phyloP scores from a whole-genome alignment of 2,797 vertebrate genomes.

The Eulemur albifrons region DNA sequence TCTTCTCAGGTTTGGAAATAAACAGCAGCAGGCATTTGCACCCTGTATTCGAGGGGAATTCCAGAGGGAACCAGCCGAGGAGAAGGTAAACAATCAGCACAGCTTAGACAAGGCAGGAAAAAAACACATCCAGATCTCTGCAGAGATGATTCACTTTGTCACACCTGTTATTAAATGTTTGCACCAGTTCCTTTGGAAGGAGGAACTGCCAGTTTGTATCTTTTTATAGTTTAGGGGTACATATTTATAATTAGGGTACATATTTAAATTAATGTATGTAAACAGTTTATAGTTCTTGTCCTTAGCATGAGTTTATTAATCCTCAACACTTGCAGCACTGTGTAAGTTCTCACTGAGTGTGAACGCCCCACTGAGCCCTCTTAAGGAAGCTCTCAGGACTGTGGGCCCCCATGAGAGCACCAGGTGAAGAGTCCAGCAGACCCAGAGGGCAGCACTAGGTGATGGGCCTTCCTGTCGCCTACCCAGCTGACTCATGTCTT shows the following conservation, averaged over 20 bases:
- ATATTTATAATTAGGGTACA: background rate
- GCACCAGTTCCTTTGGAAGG: background rate
- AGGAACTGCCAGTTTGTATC: background rate
- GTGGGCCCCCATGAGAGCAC: background rate
- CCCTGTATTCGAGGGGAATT: background rate
- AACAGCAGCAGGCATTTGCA: background rate
- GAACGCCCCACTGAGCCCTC: background rate
- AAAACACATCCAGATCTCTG: background rate
- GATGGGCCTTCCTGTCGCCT: background rate
- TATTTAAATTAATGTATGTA: background rate
- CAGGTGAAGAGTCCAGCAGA: no score
- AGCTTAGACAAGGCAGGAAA: background rate
- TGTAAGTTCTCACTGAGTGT: background rate
- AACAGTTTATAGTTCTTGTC: background rate
- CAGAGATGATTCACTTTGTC: background rate
- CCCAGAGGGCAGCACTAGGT: no score
- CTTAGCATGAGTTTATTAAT: background rate
- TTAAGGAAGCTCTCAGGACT: background rate
- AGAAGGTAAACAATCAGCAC: background rate
- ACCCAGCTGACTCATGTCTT: background rate
- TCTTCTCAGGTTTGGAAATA: background rate
- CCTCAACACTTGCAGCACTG: background rate
- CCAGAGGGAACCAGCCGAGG: background rate
- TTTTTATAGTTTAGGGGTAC: background rate
- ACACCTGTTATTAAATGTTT: background rate